Evolutionary conservation across 2,797 vertebrate species (phyloP).

Genomic region (Chrosomus eos): DNA sequence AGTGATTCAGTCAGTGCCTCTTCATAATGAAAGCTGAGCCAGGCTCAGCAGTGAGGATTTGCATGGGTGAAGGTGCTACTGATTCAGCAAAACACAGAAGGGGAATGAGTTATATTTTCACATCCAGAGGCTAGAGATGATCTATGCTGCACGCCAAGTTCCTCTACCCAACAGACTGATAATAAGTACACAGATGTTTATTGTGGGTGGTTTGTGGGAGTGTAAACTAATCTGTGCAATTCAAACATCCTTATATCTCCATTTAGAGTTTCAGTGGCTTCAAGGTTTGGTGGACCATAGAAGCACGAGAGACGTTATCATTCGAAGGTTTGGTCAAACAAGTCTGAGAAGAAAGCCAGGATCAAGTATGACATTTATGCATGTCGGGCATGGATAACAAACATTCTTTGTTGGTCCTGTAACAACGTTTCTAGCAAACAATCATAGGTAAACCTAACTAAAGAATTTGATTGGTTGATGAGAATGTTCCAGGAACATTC

Average conservation of each 20-base stretch:
- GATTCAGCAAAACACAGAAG: slow-evolving; percentile 63
- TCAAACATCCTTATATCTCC: slow-evolving; percentile 11
- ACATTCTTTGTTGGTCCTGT: not conserved
- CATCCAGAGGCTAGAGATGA: slow-evolving; percentile 53
- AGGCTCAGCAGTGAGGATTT: slow-evolving; percentile 59
- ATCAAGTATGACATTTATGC: not conserved
- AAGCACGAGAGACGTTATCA: not conserved
- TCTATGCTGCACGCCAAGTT: slow-evolving; percentile 50
- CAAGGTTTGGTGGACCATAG: not conserved
- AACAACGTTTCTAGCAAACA: not conserved
- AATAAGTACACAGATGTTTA: slow-evolving; percentile 63
- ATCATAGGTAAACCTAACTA: not conserved
- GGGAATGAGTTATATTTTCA: slow-evolving; percentile 57
- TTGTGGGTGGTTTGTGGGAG: slow-evolving; percentile 24
- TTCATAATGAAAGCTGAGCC: slow-evolving; percentile 68
- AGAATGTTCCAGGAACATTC: not conserved
- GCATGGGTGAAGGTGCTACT: slow-evolving; percentile 62
- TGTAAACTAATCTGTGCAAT: slow-evolving; percentile 34
- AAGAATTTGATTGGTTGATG: not conserved
- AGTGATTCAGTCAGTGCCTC: slow-evolving; percentile 56
- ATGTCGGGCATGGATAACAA: not conserved
- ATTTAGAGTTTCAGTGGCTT: not conserved
- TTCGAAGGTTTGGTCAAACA: slow-evolving; percentile 6
- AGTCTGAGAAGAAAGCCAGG: not conserved
- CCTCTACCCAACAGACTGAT: slow-evolving; percentile 59